Evolutionary conservation across 1,140 invertebrate genomes (phyloP), one percentile per base, ranked within the genome.

Genomic region (Dolichoris vasculosae): DNA sequence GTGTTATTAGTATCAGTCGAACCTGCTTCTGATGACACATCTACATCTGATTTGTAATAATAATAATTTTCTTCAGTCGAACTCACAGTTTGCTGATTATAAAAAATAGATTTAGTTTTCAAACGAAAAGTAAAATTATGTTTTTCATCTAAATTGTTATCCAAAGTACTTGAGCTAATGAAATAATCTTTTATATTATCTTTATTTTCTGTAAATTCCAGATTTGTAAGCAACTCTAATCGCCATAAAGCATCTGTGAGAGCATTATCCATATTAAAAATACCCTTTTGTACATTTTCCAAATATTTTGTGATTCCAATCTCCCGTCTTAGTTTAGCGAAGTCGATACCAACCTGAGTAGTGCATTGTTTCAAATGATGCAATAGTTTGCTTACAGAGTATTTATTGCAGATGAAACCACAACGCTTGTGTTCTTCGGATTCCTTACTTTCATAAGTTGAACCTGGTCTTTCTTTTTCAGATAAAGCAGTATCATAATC

Each of bases 341-440:
- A 88, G 69, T 90, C 90, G n/a, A 82, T 83, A 55, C 85, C 86
- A 11, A 82, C 64, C 9, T 73, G 81, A 30, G 71, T 71, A 15
- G 88, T 81, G 82, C 88, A 89, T 1, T 84, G 83, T 77, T 89
- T 89, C 15, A 93, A 87, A 77, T 89, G 82, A 79, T 87, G 38
- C 30, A 92, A 35, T 23, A 88, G 83, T 64, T 91, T 89, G 82
- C 89, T 89, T 11, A 91, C 84, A 8, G 87, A 87, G 83, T 90
- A 91, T 87, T 90, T 92, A 75, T 92, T 92, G 76, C 89, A 90
- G 40, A 92, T 59, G 78, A 93, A 93, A 30, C 89, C 90, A 43
- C 86, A 86, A 32, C 32, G 43, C 46, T 81, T 83, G 17, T 71
- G 80, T 48, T 40, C 76, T 82, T 87, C 82, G 0, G 30, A 38